Evolutionary conservation across 2,888 invertebrate genomes (phyloP).

Genomic region (Oeneis ivallda): DNA sequence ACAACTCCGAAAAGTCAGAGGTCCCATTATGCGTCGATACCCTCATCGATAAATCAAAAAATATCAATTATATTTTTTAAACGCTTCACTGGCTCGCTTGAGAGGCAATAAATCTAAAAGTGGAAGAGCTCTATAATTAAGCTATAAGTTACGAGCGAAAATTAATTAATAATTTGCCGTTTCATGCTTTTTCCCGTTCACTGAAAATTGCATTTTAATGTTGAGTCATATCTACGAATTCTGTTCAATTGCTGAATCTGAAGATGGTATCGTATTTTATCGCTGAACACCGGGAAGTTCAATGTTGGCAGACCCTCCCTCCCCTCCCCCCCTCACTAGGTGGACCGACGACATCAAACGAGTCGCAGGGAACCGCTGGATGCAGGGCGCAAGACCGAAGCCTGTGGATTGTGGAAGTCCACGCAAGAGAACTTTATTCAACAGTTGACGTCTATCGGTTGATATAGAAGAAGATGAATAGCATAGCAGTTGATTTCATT

Average conservation of each 20-base stretch:
- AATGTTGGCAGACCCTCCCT: no score
- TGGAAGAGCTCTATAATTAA: constrained; percentile 22
- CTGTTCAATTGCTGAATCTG: background rate
- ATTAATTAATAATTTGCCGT: constrained; percentile 28
- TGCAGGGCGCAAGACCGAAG: no score
- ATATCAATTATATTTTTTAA: constrained; percentile 7
- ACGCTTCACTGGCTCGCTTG: constrained; percentile 13
- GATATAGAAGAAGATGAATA: no score
- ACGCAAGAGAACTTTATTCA: no score
- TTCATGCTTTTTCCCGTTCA: constrained; percentile 21
- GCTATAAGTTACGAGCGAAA: constrained; percentile 25
- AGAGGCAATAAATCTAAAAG: constrained; percentile 23
- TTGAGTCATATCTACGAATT: constrained; percentile 15
- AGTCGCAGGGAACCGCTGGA: no score
- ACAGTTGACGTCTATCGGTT: no score
- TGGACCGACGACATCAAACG: no score
- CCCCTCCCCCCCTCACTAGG: no score
- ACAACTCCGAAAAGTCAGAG: no score
- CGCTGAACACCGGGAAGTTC: no score
- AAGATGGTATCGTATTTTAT: background rate
- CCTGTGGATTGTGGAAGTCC: no score
- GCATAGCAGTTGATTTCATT: background rate
- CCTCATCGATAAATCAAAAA: background rate
- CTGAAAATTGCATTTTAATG: constrained; percentile 25
- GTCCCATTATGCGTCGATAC: no score